Evolutionary conservation across 2,888 invertebrate genomes (phyloP), one percentile per base, ranked within the genome.

Genomic region (Lordiphosa fenestrarum): DNA sequence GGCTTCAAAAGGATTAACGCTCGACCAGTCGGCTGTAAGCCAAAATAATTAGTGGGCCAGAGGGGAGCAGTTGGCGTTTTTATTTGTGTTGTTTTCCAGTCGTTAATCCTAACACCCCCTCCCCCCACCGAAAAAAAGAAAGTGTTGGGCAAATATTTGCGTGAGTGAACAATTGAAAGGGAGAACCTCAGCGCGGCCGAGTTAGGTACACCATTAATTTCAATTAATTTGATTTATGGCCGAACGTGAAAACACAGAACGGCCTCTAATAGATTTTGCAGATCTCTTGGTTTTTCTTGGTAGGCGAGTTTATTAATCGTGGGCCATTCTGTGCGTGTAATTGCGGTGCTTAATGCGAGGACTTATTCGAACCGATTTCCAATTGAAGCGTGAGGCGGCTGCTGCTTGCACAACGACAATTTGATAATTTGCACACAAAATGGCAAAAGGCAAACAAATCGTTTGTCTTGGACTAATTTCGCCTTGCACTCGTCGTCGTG

Each of bases 191-290:
- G 47, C 63, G 59, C 60, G 59, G 47, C 25, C 23, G 37, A 41
- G 46, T 57, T 66, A 62, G 65, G 77, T 63, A 62, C 52, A 76
- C 69, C 73, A 86, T 86, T 80, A 80, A 84, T 84, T 84, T 82
- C 77, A 82, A 82, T 84, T 84, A 86, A 73, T 73, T 82, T 84
- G 83, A 86, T 84, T 84, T 74, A 82, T 80, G 71, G 64, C 30
- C 30, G 30, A 30, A 30, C 9, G 30, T 30, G 30, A 13, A 53
- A 69, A 64, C 48, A 60, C 63, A 54, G 71, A 66, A 69, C 47
- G 44, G 53, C 61, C 50, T 58, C 50, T 56, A 66, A 64, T 68
- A 69, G 66, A 75, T 74, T 70, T 65, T 54, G 59, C 63, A 46
- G 53, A 56, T 58, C 40, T 37, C 39, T 46, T 49, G 40, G 38